Percentiles rank a stretch among this genome's conserved stretches.
phyloP scores from a whole-genome alignment of 1,140 invertebrate species.

The Euglossa dilemma region DNA sequence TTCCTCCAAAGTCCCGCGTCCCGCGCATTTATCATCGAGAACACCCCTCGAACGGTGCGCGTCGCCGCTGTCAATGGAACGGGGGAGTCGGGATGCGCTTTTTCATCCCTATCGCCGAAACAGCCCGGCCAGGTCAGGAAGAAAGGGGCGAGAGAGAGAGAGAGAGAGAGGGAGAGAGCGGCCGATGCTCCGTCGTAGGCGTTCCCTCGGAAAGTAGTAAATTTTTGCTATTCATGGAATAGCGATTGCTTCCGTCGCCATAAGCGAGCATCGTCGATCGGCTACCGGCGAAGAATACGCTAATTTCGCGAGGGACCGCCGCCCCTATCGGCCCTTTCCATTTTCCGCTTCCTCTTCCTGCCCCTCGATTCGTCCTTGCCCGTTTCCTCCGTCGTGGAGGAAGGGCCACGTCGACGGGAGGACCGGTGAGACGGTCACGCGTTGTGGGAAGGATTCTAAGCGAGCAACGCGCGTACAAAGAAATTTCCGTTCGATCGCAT shows the following conservation, averaged over 20 bases:
- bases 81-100: slow-evolving; percentile 35
- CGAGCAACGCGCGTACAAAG: background rate
- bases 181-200: slow-evolving; percentile 15
- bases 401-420: background rate
- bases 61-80: background rate
- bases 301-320: slow-evolving; percentile 73
- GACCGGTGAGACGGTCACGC: background rate
- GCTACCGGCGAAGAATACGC: slow-evolving; percentile 73
- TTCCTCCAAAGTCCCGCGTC: slow-evolving; percentile 23
- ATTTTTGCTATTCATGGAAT: slow-evolving; percentile 81
- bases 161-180: slow-evolving; percentile 3
- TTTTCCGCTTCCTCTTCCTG: slow-evolving; percentile 13
- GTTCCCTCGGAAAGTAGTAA: slow-evolving; percentile 60
- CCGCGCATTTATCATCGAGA: slow-evolving; percentile 46
- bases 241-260: slow-evolving; percentile 76
- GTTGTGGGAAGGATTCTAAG: background rate
- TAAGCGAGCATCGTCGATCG: slow-evolving; percentile 60
- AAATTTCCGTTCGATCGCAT: slow-evolving; percentile 19
- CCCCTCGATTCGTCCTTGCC: background rate
- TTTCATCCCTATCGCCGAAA: slow-evolving; percentile 27
- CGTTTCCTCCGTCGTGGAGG: background rate
- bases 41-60: background rate
- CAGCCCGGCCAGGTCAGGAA: background rate
- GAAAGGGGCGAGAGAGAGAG: background rate
- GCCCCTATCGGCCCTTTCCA: slow-evolving; percentile 2